These are phyloP conservation scores for Pangasius krempfi DNA, from an alignment of 2,797 vertebrate genomes.

Conservation along the genomic window DNA sequence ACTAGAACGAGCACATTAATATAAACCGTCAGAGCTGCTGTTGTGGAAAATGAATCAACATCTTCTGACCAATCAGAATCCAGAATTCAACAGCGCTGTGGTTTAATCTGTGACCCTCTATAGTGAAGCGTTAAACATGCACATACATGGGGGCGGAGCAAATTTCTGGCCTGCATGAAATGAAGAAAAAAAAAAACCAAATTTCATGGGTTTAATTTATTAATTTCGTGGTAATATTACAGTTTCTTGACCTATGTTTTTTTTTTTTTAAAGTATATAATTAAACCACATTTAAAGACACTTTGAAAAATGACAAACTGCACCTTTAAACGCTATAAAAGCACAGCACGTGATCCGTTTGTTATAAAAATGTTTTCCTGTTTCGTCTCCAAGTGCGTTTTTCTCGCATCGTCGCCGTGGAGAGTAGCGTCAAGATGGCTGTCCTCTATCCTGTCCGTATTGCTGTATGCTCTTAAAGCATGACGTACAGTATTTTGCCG, in stretches of 20 bases:
- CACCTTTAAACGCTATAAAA: background rate
- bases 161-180: background rate
- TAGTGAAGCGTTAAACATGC: background rate
- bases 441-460: background rate
- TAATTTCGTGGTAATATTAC: background rate
- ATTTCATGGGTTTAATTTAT: no score
- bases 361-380: background rate
- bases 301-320: background rate
- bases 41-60: background rate
- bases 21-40: background rate
- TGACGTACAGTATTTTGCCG: background rate
- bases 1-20: background rate
- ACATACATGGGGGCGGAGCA: background rate
- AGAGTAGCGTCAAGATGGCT: background rate
- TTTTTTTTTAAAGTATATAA: no score
- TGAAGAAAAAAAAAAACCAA: no score
- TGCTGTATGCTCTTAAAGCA: background rate
- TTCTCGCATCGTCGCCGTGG: background rate
- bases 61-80: background rate
- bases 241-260: background rate
- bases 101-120: background rate
- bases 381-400: background rate
- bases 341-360: background rate
- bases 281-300: background rate
- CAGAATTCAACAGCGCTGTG: background rate